phyloP scores from a whole-genome alignment of 2,113 vertebrate species.

The Tetraodon nigroviridis region DNA sequence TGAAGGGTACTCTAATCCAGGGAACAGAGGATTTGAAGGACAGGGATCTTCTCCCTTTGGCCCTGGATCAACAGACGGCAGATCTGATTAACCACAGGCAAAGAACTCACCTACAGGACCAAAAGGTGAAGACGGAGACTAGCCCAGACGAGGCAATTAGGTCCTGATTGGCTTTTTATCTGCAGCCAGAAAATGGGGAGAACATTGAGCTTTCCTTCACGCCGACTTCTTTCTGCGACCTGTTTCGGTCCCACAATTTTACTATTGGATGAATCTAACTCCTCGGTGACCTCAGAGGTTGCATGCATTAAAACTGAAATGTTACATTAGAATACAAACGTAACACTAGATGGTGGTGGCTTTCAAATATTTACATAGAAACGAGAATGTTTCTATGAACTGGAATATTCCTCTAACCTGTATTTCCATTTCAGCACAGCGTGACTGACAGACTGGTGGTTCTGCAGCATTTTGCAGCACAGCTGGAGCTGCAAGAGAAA shows the following conservation, averaged over 20 bases:
- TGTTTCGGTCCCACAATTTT: too few relatives aligned
- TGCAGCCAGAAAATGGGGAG: too few relatives aligned
- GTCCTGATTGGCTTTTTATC: not conserved
- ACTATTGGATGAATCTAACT: too few relatives aligned
- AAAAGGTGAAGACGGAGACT: constrained; percentile 2
- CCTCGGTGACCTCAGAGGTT: too few relatives aligned
- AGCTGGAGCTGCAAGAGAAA: constrained; percentile 64
- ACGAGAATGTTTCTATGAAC: too few relatives aligned
- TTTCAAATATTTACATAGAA: too few relatives aligned
- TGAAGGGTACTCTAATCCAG: constrained; percentile 41
- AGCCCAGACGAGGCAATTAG: constrained; percentile 24
- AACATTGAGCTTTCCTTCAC: too few relatives aligned
- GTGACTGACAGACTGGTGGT: constrained; percentile 42
- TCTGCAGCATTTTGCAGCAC: constrained; percentile 68
- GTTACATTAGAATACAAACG: too few relatives aligned
- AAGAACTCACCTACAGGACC: constrained; percentile 37
- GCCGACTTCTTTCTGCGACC: too few relatives aligned
- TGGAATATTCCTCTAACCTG: too few relatives aligned
- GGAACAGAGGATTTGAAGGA: constrained; percentile 56
- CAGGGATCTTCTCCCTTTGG: constrained; percentile 41
- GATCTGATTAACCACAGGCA: constrained; percentile 48
- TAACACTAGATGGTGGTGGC: too few relatives aligned
- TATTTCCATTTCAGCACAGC: constrained; percentile 7
- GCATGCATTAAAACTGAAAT: too few relatives aligned
- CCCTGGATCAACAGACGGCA: constrained; percentile 61